Base-by-base conservation (phyloP, 1,140 invertebrate genomes). In the Orchestia grillus region DNA sequence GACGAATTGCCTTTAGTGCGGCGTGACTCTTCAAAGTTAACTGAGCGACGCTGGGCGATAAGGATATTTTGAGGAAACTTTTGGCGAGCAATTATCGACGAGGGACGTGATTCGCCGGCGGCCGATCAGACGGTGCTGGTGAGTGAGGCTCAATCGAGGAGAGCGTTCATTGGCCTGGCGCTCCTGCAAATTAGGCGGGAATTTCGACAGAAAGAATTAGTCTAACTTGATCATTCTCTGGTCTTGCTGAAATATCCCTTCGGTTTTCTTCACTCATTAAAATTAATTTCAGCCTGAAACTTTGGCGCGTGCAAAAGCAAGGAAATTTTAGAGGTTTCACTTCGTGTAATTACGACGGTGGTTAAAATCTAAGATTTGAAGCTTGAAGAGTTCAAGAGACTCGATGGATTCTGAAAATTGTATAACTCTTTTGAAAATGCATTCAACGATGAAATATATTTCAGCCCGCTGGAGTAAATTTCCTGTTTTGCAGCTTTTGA, bases 1-100 rank as follows among this genome's bases (percentile, higher is more conserved):
- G 92, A 94, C 92, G 92, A 47, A 94, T 94, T 94, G 43, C 43
- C 36, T 44, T 40, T 45, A 94, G 43, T 94, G 92, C 92, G 44
- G 43, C 92, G 92, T 94, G 44, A 94, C 92, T 94, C 92, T 94
- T 90, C 88, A 94, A 94, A 94, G 92, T 94, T 94, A 94, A 94
- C 92, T 94, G 92, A 47, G 40, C 43, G 92, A 94, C 92, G 92
- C 44, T 4, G 92, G 43, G 43, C 92, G 92, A 47, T 94, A 94
- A 94, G 92, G 44, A 40, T 94, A 94, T 94, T 94, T 94, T 94
- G 92, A 94, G 23, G 43, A 40, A 94, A 94, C 43, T 94, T 94
- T 94, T 94, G 92, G 44, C 92, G 92, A 94, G 43, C 92, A 94
- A 94, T 94, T 94, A 94, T 94, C 92, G 92, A 94, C 41, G 1